These are phyloP conservation scores for Urophycis tenuis DNA, from an alignment of 2,797 vertebrate species.

Conservation along the genomic window DNA sequence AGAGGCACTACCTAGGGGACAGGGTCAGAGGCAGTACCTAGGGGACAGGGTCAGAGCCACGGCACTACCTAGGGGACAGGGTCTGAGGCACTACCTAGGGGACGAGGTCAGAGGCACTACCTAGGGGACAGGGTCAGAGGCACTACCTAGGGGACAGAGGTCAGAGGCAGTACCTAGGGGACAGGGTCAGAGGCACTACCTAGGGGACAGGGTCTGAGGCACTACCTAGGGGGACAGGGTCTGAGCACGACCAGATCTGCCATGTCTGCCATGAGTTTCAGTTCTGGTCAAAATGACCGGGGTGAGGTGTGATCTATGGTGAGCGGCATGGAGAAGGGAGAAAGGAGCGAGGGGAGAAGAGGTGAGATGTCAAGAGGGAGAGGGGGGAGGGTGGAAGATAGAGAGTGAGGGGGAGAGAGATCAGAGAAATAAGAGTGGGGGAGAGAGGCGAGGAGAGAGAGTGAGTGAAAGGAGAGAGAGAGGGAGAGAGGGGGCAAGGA, in stretches of 20 bases:
- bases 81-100: constrained; percentile 25
- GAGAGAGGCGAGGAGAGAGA: neutral
- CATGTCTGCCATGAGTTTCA: too few species aligned
- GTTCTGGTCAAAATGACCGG: constrained; percentile 29
- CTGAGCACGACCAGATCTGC: constrained; percentile 29
- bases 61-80: too few species aligned
- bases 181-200: constrained; percentile 29
- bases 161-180: too few species aligned
- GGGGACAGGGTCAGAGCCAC: too few species aligned
- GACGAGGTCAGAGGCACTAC: too few species aligned
- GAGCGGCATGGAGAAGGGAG: too few species aligned
- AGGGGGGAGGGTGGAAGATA: neutral
- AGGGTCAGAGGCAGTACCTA: constrained; percentile 37
- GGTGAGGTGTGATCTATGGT: neutral
- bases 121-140: constrained; percentile 44
- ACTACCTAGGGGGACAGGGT: too few species aligned
- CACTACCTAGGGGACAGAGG: too few species aligned
- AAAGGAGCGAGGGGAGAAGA: neutral
- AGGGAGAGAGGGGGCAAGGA: constrained; percentile 6
- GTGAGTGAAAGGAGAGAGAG: constrained; percentile 2
- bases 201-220: too few species aligned
- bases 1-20: too few species aligned
- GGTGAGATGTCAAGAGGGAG: neutral
- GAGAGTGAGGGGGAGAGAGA: constrained; percentile 2
- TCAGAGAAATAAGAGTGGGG: neutral